Conservation (phyloP, 2,113 vertebrate genomes). For the Mus spicilegus region DNA sequence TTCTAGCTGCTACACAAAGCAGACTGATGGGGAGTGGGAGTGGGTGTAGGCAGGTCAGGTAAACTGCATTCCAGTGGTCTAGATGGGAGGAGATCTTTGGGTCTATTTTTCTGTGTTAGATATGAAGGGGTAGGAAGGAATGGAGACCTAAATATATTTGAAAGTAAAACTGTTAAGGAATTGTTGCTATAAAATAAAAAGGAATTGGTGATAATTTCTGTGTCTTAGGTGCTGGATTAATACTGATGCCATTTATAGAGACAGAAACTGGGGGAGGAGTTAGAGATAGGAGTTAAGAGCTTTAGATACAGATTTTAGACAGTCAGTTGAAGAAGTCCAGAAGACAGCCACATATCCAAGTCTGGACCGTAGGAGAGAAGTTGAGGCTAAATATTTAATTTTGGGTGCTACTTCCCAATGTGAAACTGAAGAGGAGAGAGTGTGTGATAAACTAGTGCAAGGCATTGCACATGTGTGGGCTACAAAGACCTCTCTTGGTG, state of each 20-base stretch:
- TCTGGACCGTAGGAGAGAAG: neutral
- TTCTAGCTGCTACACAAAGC: neutral
- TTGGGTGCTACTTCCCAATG: neutral
- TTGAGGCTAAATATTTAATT: constrained; percentile 3
- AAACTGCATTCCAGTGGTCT: neutral
- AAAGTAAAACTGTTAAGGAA: constrained; percentile 20
- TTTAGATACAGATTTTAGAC: neutral
- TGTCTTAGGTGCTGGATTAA: neutral
- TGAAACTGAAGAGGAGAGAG: neutral
- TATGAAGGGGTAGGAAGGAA: neutral
- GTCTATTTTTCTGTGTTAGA: neutral
- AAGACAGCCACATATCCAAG: neutral
- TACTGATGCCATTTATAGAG: neutral
- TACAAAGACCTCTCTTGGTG: neutral
- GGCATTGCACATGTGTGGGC: neutral
- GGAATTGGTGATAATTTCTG: neutral
- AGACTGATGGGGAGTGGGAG: neutral
- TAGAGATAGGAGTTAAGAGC: neutral
- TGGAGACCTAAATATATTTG: neutral
- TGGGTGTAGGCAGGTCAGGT: neutral
- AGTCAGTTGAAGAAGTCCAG: neutral
- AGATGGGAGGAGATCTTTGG: constrained; percentile 12
- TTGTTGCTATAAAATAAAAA: constrained; percentile 1
- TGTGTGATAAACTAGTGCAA: neutral
- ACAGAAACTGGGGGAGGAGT: neutral